Evolutionary conservation across 2,888 invertebrate species (phyloP).

Genomic region (Luperina nickerlii): DNA sequence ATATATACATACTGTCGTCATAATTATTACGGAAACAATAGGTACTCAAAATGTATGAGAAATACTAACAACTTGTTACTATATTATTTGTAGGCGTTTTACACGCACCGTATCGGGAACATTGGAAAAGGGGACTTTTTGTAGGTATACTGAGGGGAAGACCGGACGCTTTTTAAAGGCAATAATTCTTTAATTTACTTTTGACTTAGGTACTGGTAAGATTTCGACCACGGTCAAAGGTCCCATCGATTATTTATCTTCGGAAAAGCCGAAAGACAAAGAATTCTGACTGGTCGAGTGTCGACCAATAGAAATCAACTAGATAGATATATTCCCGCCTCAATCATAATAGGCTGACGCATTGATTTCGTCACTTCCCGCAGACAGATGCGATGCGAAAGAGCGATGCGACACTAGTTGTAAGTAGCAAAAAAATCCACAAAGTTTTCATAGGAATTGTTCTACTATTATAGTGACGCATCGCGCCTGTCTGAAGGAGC

Average conservation of each 20-base stretch:
- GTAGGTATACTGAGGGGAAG: background rate
- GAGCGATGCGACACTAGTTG: too few relatives aligned
- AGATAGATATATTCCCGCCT: too few relatives aligned
- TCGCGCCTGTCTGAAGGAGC: too few relatives aligned
- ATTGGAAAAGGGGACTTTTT: constrained; percentile 14
- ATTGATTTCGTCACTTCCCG: too few relatives aligned
- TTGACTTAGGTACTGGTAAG: background rate
- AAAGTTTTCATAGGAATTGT: too few relatives aligned
- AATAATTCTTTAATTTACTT: background rate
- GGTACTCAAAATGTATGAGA: background rate
- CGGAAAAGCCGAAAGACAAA: background rate
- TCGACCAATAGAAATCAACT: too few relatives aligned
- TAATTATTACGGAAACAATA: background rate
- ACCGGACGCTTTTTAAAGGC: background rate
- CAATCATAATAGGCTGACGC: too few relatives aligned
- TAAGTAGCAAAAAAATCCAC: too few relatives aligned
- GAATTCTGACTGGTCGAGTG: background rate
- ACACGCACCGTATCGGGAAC: background rate
- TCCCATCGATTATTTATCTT: background rate
- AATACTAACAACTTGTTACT: background rate
- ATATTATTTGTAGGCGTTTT: background rate
- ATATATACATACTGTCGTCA: background rate
- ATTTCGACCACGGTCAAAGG: background rate
- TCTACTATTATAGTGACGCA: too few relatives aligned
- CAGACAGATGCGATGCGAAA: too few relatives aligned